Evolutionary conservation across 2,888 invertebrate genomes (phyloP), one percentile per base, ranked within the genome.

Genomic region (Pristionchus arcanus): DNA sequence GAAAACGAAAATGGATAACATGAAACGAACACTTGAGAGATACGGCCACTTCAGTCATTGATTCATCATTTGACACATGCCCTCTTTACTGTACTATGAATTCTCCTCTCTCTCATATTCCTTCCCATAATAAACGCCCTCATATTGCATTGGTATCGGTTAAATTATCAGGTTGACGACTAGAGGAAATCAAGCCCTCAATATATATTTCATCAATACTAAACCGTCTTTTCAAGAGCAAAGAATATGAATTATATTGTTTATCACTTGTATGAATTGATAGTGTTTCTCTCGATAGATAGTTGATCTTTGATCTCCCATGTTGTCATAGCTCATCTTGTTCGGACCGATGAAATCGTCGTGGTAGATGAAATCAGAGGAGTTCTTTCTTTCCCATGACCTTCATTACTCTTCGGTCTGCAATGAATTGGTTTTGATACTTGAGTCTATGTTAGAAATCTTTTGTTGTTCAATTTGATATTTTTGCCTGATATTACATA

Each of bases 31-130:
- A 7, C 63, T 63, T 21, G n/a, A 63, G 25, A 63, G 9, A 7
- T 63, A 63, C n/a, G 63, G 63, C 63, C 63, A 63, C 63, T 63
- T 63, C 63, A 63, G n/a, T n/a, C n/a, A n/a, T n/a, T 25, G n/a
- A 63, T 63, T 63, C 7, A 25, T 63, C n/a, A 63, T 63, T 21
- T 1, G 42, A 2, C 55, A 16, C 13, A 16, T 55, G 2, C 13
- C 55, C 4, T 19, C 16, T 55, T 21, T 55, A 19, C 55, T n/a
- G n/a, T n/a, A 55, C 16, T n/a, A n/a, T n/a, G n/a, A n/a, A n/a
- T n/a, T n/a, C n/a, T n/a, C n/a, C n/a, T n/a, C n/a, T n/a, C n/a
- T n/a, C n/a, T n/a, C n/a, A n/a, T 53, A 53, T 53, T 53, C 53
- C 53, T 53, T 53, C n/a, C n/a, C n/a, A n/a, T n/a, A n/a, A n/a